Evolutionary conservation across 1,140 invertebrate genomes (phyloP), one percentile per base, ranked within the genome.

Genomic region (Choristoneura fumiferana): DNA sequence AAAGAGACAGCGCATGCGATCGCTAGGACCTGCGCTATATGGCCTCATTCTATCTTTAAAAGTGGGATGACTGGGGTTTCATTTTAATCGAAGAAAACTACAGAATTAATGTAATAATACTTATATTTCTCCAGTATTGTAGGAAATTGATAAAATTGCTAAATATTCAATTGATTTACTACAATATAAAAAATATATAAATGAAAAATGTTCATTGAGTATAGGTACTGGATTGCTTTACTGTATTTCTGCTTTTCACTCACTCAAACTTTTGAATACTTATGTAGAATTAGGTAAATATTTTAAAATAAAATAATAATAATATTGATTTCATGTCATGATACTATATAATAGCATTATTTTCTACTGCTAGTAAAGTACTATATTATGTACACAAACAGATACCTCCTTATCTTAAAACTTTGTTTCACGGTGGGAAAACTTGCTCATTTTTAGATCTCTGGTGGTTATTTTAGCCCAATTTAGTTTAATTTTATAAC

Each of bases 361-460:
- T 49, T 49, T 49, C 43, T 49, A 49, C 43, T 49, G 43, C 43
- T 49, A 49, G 43, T 49, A 8, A 49, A 29, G 22, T 49, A 52
- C 13, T 36, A 36, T 49, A 40, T 29, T 61, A 62, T 66, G 37
- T 59, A 62, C 67, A 76, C 64, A 76, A 74, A 71, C 60, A 69
- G 70, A 69, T 77, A 54, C 12, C 75, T 66, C 64, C 76, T 78
- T 78, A 76, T 76, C 66, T 73, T 71, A 81, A 76, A 66, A 75
- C 73, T 78, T 80, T 71, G 62, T 78, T 75, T 82, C 60, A 86
- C 84, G 84, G 84, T 88, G 84, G 84, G 84, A 86, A 84, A 70
- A 84, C 76, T 81, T 78, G 62, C 73, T 73, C 76, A 67, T 81
- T 49, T 80, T 78, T 81, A 77, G 70, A 77, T 81, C 65, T 81